Percentiles rank a stretch among this genome's conserved stretches.
Conservation (phyloP, 64 coral and sea anemone genomes). For the Stichodactyla helianthus region DNA sequence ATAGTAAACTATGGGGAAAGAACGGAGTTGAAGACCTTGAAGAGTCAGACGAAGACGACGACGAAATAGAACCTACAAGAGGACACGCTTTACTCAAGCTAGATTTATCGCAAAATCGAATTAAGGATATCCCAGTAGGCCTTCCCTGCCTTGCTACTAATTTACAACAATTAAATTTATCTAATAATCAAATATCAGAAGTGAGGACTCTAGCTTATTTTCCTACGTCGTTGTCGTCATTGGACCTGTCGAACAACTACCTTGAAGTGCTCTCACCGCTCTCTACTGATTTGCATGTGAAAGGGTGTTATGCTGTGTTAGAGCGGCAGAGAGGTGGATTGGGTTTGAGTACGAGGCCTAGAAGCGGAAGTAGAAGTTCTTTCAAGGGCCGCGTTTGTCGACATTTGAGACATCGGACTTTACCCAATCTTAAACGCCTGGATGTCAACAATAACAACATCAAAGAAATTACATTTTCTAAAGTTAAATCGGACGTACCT, state of each 20-base stretch:
- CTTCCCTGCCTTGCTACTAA: conserved; percentile 86
- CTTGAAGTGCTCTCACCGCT: conserved; percentile 55
- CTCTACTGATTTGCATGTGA: conserved; percentile 12
- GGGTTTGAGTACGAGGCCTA: conserved; percentile 16
- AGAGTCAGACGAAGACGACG: conserved; percentile 88
- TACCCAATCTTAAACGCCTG: conserved; percentile 71
- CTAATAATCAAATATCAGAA: conserved; percentile 75
- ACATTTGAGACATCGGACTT: conserved; percentile 67
- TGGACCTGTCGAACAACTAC: conserved; percentile 83
- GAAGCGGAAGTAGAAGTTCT: conserved; percentile 32
- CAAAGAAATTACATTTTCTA: conserved; percentile 56
- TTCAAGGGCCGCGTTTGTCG: conserved; percentile 55
- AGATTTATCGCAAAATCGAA: conserved; percentile 75
- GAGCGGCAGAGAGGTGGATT: conserved; percentile 48
- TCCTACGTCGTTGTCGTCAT: conserved; percentile 65
- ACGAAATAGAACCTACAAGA: conserved; percentile 67
- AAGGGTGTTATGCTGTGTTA: conserved; percentile 46
- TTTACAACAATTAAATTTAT: conserved; percentile 74
- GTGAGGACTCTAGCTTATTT: conserved; percentile 63
- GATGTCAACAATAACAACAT: conserved; percentile 85
- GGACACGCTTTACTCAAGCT: conserved; percentile 76
- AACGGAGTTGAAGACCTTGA: conserved; percentile 68
- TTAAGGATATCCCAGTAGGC: conserved; percentile 66
- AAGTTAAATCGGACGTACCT: neutral
- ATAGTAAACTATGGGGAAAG: conserved; percentile 83